Percentiles rank a stretch among this genome's conserved stretches.
Conservation (phyloP, 1,140 invertebrate genomes). For the Subanguina moxae region DNA sequence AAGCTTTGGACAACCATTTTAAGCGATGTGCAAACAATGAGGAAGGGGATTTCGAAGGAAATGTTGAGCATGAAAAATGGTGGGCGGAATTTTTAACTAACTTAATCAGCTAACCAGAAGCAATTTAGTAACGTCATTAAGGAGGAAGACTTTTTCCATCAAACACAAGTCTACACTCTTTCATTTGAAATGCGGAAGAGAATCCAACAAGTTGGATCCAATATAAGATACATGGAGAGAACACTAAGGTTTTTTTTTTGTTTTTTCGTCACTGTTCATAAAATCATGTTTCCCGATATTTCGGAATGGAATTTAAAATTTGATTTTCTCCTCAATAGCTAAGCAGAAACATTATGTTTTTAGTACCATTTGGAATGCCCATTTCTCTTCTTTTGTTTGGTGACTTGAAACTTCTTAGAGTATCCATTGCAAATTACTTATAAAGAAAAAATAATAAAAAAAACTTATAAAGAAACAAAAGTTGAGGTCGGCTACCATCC, state of each 20-base stretch:
- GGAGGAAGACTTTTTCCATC: background rate
- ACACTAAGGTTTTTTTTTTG: background rate
- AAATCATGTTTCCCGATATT: too few species aligned
- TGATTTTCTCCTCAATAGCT: too few species aligned
- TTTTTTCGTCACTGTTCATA: too few species aligned
- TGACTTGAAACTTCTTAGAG: too few species aligned
- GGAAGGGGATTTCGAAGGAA: background rate
- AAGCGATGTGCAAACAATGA: constrained; percentile 9
- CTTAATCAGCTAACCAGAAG: background rate
- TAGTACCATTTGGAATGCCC: too few species aligned
- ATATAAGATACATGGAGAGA: constrained; percentile 51
- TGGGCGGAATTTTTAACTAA: background rate
- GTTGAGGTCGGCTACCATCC: too few species aligned
- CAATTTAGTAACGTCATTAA: background rate
- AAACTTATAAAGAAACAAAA: too few species aligned
- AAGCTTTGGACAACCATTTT: constrained; percentile 39
- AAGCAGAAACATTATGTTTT: too few species aligned
- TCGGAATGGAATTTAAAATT: too few species aligned
- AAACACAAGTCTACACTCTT: background rate
- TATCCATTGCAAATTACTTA: too few species aligned
- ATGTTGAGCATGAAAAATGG: background rate
- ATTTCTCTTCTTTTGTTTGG: too few species aligned
- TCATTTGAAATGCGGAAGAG: background rate
- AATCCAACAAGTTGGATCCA: constrained; percentile 34
- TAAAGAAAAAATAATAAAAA: too few species aligned